Evolutionary conservation across 2,113 vertebrate genomes (phyloP).

Genomic region (Osmerus eperlanus): DNA sequence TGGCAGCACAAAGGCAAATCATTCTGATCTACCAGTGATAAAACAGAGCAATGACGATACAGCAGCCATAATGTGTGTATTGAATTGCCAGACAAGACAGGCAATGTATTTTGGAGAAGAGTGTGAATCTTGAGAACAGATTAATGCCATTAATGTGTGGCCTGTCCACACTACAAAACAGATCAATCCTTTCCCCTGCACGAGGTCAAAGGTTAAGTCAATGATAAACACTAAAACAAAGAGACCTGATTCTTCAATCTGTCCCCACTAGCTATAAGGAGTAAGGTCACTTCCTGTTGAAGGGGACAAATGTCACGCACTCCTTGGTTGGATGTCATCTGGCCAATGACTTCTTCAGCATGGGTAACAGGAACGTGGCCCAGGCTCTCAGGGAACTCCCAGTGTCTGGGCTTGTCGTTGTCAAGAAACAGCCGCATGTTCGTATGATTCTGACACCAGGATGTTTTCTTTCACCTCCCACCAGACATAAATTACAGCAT

Average conservation of each 20-base stretch:
- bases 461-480: constrained; percentile 40
- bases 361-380: neutral
- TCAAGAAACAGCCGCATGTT: constrained; percentile 5
- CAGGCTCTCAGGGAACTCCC: neutral
- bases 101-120: too few species aligned
- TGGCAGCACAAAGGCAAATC: too few species aligned
- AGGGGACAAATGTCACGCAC: constrained; percentile 52
- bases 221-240: constrained; percentile 37
- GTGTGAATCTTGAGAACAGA: constrained; percentile 19
- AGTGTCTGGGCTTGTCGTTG: constrained; percentile 47
- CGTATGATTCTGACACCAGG: constrained; percentile 28
- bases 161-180: constrained; percentile 45
- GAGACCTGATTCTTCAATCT: constrained; percentile 45
- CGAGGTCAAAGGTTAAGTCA: constrained; percentile 55
- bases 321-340: constrained; percentile 22
- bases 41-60: too few species aligned
- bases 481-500: constrained; percentile 4
- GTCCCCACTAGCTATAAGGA: constrained; percentile 36
- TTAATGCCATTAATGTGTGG: constrained; percentile 24
- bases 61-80: too few species aligned
- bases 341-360: constrained; percentile 28
- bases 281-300: constrained; percentile 53
- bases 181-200: constrained; percentile 31
- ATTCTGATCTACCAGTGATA: too few species aligned
- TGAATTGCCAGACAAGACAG: too few species aligned